Conservation (phyloP, 2,888 invertebrate species). For the Ptychoptera contaminata region DNA sequence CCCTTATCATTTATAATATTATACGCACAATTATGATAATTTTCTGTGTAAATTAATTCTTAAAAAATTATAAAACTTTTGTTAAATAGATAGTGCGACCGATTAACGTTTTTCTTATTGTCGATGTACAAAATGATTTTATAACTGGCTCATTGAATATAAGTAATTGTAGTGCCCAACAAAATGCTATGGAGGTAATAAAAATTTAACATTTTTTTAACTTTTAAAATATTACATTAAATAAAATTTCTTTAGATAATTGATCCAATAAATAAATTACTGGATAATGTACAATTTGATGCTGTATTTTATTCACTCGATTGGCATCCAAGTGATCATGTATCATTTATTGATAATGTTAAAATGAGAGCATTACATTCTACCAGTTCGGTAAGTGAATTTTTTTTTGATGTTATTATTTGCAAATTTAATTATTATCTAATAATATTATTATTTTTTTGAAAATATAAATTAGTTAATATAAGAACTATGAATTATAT, state of each 20-base stretch:
- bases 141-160: conserved; percentile 88
- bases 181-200: conserved; percentile 68
- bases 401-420: background rate
- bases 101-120: conserved; percentile 75
- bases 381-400: conserved; percentile 47
- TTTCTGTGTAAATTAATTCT: too few species aligned
- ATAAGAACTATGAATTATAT: too few species aligned
- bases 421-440: background rate
- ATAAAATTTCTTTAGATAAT: background rate
- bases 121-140: conserved; percentile 98
- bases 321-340: conserved; percentile 94
- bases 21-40: too few species aligned
- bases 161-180: conserved; percentile 81
- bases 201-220: background rate
- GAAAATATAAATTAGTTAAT: conserved; percentile 2
- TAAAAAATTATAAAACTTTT: too few species aligned
- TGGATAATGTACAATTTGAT: conserved; percentile 71
- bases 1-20: too few species aligned
- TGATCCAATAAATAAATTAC: conserved; percentile 64
- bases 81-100: conserved; percentile 63
- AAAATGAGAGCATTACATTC: conserved; percentile 56
- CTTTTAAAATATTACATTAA: background rate
- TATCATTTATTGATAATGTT: conserved; percentile 91
- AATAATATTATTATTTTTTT: background rate
- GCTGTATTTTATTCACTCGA: conserved; percentile 85